Conservation (phyloP, 2,113 vertebrate species). For the Lichenostomus cassidix region DNA sequence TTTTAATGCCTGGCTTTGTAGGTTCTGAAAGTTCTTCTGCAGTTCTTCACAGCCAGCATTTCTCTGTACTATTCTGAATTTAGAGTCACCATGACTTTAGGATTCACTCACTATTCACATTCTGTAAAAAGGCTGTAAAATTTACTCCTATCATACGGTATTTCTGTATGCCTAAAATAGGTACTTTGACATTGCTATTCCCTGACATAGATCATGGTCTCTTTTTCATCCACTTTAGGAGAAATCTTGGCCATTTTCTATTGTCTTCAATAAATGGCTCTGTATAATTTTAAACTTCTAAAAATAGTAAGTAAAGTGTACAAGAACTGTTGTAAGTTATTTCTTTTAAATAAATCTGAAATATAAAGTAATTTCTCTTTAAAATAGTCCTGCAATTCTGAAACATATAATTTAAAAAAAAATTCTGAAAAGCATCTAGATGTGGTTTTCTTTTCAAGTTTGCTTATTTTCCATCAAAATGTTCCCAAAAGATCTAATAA, state of each 20-base stretch:
- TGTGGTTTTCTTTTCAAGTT: background rate
- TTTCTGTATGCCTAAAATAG: background rate
- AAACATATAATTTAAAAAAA: background rate
- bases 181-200: background rate
- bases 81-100: background rate
- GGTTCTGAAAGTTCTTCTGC: background rate
- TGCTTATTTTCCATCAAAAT: background rate
- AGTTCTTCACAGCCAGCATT: background rate
- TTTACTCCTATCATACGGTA: background rate
- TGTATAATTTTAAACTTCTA: background rate
- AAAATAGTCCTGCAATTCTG: background rate
- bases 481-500: background rate
- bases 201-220: rapidly evolving
- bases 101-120: background rate
- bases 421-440: background rate
- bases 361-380: background rate
- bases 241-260: background rate
- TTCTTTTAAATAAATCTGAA: background rate
- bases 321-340: background rate
- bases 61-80: background rate
- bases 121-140: background rate
- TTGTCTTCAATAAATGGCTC: background rate
- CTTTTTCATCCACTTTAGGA: background rate
- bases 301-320: background rate
- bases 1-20: background rate